Base-by-base conservation (phyloP, 2,888 invertebrate genomes). In the Orchesella flavescens region DNA sequence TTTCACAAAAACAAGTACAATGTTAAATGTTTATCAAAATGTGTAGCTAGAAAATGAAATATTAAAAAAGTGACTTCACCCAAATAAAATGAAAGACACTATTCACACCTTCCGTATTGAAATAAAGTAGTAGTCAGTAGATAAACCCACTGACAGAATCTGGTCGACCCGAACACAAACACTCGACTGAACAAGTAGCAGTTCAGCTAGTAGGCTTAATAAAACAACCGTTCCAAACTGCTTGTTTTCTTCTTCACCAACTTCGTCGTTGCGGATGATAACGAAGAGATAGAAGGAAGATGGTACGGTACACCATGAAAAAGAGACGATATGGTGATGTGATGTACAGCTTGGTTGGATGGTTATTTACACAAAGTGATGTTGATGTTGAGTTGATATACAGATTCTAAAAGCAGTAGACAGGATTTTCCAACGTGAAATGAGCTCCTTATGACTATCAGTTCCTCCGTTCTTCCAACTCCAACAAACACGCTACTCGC, bases 141-240 rank as follows among this genome's bases (percentile, higher is more conserved):
- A 34, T 2, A 34, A 34, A 34, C 7, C 2, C 34, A 34, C 34
- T 34, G 34, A 34, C 34, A 34, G 34, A 23, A 63, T 23, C 63
- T 24, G 74, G 34, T 17, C 63, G 24, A 23, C 34, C 63, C 13
- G 63, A 74, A 10, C 68, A 59, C 81, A 63, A 73, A 73, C 66
- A 34, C 61, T 57, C 34, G 65, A 81, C 81, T 81, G 81, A 69
- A 65, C 66, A 66, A 68, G 74, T 65, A 80, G 74, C 53, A 19
- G 43, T 55, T 55, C 55, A 13, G 46, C 13, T n/a, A n/a, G n/a
- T 13, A 46, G 46, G 46, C 46, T 10, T 7, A 13, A 46, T n/a
- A 57, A 57, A 19, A 57, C 19, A 17, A 19, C 19, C 10, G 57
- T 63, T 63, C 63, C 63, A 63, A 12, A 24, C 4, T 12, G 23